Base-by-base conservation (phyloP, 2,113 vertebrate genomes). In the Uropsilus gracilis region DNA sequence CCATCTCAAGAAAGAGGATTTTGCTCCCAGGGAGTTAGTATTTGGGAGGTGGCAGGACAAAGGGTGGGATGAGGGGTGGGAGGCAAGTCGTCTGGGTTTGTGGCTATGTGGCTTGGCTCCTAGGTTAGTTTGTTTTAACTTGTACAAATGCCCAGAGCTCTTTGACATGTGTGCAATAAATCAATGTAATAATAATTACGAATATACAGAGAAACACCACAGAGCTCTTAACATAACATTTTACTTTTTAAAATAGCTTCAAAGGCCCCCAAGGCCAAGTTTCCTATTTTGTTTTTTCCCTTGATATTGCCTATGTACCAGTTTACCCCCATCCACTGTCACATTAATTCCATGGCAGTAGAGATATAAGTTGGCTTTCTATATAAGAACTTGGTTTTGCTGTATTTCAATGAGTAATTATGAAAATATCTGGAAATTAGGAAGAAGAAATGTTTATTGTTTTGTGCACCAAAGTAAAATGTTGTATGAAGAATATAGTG, bases 231-330 rank as follows among this genome's bases (percentile, higher is more conserved):
- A 88, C 92, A 90, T 92, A 97, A 95, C 78, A 94, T 97, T 97
- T 97, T 90, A 85, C 78, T 90, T 96, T 97, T 94, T 37, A 95
- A 97, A 97, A 96, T 97, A 96, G 90, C 95, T 96, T 97, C 96
- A 95, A 90, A 97, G 89, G 63, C 69, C 39, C 68, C 10, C 6
- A 93, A 93, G 6, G 37, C 82, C 77, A 94, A 64, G 20, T 86
- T 95, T 94, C 82, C 94, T 90, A 92, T 57, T 97, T 94, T 96
- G 66, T 10, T 92, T 61, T 34, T 68, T 91, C 24, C 66, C 81
- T 90, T 94, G 72, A 90, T 89, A 68, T 88, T 92, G 93, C 68
- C 73, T 82, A 20, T 4, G 1, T 80, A 76, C 55, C 39, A 57
- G 4, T n/a, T 73, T 66, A 82, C 7, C 11, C 44, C 73, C 32